Evolutionary conservation across 2,113 vertebrate genomes (phyloP).

Genomic region (Cranoglanis bouderius): DNA sequence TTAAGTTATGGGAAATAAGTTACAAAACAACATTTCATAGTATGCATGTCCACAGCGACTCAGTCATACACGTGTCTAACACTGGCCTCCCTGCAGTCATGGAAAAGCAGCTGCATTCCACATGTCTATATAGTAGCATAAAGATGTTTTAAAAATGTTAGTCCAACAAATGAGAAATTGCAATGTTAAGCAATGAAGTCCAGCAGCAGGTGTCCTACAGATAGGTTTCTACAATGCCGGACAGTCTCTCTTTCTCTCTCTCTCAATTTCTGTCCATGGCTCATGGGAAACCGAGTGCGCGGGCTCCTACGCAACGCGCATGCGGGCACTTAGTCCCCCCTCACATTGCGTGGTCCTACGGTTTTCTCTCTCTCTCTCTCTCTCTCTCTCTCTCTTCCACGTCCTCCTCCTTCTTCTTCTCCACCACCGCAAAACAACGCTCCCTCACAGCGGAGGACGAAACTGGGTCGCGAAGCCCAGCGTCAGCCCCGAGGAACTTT

Average conservation of each 20-base stretch:
- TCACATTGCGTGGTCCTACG: conserved; percentile 21
- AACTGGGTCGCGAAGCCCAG: conserved; percentile 41
- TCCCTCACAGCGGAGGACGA: conserved; percentile 32
- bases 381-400: not conserved
- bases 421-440: conserved; percentile 39
- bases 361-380: not conserved
- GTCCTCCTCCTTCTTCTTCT: conserved; percentile 22
- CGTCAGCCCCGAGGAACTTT: conserved; percentile 38
- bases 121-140: conserved; percentile 1
- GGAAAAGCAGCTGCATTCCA: conserved; percentile 42
- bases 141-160: conserved; percentile 7
- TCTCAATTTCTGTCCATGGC: conserved; percentile 21
- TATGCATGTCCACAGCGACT: conserved; percentile 27
- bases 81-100: conserved; percentile 25
- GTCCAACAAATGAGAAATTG: conserved; percentile 42
- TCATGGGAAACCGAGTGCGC: conserved; percentile 20
- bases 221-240: conserved; percentile 20
- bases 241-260: not conserved
- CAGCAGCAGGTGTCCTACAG: conserved; percentile 24
- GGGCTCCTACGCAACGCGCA: conserved; percentile 41
- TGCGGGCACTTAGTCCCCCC: conserved; percentile 21
- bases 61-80: conserved; percentile 14
- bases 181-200: conserved; percentile 21
- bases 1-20: conserved; percentile 55
- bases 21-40: conserved; percentile 32